A percentile compares a stretch with the other conserved stretches of the same genome.
These are phyloP conservation scores for Lomographa bimaculata DNA, from an alignment of 2,888 invertebrate species.

Conservation along the genomic window DNA sequence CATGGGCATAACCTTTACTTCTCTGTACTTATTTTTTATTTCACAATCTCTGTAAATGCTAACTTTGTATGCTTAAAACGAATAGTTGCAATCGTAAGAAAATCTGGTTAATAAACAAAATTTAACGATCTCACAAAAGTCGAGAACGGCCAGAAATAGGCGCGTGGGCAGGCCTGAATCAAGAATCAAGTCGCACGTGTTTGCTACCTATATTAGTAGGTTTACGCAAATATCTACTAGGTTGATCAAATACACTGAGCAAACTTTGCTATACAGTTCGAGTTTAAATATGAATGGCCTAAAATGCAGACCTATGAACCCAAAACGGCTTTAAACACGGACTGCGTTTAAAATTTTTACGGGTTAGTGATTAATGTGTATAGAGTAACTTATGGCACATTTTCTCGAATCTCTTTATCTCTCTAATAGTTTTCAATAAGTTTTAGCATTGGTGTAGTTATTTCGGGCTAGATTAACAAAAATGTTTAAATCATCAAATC, in stretches of 20 bases:
- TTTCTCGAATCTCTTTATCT: no score
- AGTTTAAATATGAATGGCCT: conserved; percentile 11
- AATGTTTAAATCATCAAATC: no score
- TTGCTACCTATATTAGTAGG: conserved; percentile 34
- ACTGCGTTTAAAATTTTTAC: no score
- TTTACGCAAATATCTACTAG: conserved; percentile 34
- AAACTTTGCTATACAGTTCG: conserved; percentile 11
- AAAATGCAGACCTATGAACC: conserved; percentile 5
- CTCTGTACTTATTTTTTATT: conserved; percentile 8
- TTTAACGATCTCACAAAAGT: conserved; percentile 21
- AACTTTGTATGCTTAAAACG: conserved; percentile 13
- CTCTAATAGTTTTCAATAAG: no score
- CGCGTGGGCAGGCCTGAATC: conserved; percentile 46
- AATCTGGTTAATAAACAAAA: conserved; percentile 14
- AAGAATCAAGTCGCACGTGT: conserved; percentile 42
- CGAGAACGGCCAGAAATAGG: conserved; percentile 39
- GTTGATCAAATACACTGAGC: conserved; percentile 20
- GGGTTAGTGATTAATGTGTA: no score
- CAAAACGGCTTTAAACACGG: no score
- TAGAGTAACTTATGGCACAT: no score
- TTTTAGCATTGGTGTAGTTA: no score
- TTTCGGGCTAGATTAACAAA: no score
- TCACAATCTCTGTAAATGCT: conserved; percentile 16
- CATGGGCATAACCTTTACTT: conserved; percentile 20
- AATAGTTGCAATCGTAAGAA: conserved; percentile 11